phyloP scores from a whole-genome alignment of 2,113 vertebrate genomes.

The Strigops habroptila region DNA sequence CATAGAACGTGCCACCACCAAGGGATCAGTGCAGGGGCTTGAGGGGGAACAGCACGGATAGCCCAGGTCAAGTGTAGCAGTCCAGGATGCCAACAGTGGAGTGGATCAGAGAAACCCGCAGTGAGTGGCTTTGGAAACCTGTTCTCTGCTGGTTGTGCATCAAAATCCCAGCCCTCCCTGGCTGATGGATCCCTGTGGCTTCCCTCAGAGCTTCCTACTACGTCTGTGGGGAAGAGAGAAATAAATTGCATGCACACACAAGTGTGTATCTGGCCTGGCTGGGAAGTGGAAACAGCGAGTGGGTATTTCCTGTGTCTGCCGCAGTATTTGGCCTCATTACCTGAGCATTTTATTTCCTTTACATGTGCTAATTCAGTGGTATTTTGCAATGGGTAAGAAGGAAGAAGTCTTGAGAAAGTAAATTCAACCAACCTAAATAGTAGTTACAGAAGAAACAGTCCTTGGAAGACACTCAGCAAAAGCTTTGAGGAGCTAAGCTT shows the following conservation, averaged over 20 bases:
- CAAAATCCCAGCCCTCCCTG: not conserved
- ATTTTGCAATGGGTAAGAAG: not conserved
- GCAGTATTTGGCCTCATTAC: not conserved
- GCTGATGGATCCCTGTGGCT: not conserved
- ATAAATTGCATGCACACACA: not conserved
- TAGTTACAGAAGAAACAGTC: not conserved
- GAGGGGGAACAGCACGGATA: not conserved
- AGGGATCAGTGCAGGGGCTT: not conserved
- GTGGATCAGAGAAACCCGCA: not conserved
- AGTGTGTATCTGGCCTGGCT: not conserved
- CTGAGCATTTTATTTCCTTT: conserved; percentile 7
- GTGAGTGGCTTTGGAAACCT: conserved; percentile 11
- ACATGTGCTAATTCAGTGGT: not conserved
- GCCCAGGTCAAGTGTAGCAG: not conserved
- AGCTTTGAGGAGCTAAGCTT: conserved; percentile 35
- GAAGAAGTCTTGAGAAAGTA: not conserved
- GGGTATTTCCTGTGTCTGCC: conserved; percentile 1
- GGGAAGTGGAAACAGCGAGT: not conserved
- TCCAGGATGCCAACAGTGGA: not conserved
- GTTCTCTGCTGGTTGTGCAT: not conserved
- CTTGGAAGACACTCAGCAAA: conserved; percentile 31
- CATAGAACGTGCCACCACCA: not conserved
- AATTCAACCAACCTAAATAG: not conserved
- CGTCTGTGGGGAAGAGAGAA: not conserved
- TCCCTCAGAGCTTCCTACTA: not conserved